phyloP scores from a whole-genome alignment of 2,797 vertebrate genomes.

The Limnodromus scolopaceus region DNA sequence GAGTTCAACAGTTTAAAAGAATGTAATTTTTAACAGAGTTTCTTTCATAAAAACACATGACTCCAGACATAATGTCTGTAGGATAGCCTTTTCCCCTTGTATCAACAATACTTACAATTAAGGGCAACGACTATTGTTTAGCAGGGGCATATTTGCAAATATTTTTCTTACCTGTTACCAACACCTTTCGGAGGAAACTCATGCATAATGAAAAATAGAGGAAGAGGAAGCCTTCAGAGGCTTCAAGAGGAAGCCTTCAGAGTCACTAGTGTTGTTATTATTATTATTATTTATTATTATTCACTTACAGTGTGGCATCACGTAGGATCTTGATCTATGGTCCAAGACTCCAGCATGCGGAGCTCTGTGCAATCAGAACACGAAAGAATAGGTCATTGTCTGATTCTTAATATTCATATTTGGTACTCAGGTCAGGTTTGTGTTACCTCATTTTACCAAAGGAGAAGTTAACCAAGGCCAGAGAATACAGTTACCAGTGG shows the following conservation, averaged over 20 bases:
- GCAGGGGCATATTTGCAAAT: neutral
- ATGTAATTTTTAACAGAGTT: neutral
- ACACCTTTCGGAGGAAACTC: neutral
- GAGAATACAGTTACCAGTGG: neutral
- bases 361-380: neutral
- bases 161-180: neutral
- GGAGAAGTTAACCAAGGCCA: neutral
- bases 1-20: neutral
- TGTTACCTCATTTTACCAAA: neutral
- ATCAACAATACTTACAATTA: neutral
- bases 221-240: neutral
- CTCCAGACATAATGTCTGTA: neutral
- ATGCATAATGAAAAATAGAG: neutral
- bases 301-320: neutral
- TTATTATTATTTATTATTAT: neutral
- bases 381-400: neutral
- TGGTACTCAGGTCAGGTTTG: neutral
- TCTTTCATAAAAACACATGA: neutral
- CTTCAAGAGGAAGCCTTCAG: neutral
- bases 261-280: neutral
- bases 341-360: neutral
- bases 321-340: neutral
- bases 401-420: neutral
- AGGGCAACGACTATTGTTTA: neutral
- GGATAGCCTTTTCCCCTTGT: neutral